Conservation (phyloP, 2,888 invertebrate species). For the Orchestes rusci region DNA sequence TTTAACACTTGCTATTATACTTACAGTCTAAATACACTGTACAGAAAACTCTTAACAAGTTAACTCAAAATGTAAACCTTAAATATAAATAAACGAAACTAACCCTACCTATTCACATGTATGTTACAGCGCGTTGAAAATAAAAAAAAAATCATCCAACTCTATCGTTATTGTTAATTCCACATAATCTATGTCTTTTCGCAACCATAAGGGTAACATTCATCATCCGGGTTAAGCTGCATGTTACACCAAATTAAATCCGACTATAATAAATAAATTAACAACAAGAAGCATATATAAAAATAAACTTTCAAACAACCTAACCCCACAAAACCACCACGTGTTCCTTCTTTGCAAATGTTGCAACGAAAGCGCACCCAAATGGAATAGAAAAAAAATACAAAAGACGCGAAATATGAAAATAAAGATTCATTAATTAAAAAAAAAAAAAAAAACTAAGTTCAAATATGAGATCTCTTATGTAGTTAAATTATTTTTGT, state of each 20-base stretch:
- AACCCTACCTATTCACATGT: slow-evolving; percentile 43
- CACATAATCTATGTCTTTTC: slow-evolving; percentile 21
- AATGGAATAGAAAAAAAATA: slow-evolving; percentile 16
- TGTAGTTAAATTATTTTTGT: slow-evolving; percentile 43
- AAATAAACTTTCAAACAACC: slow-evolving; percentile 31
- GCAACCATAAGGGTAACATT: slow-evolving; percentile 42
- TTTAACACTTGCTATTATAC: slow-evolving; percentile 43
- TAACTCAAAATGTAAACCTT: slow-evolving; percentile 36
- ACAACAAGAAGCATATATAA: slow-evolving; percentile 32
- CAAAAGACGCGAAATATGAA: slow-evolving; percentile 32
- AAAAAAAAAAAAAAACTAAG: slow-evolving; percentile 39
- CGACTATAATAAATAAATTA: slow-evolving; percentile 30
- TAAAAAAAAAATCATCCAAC: slow-evolving; percentile 40
- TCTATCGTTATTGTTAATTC: not conserved
- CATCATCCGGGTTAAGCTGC: slow-evolving; percentile 33
- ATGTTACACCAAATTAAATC: slow-evolving; percentile 15
- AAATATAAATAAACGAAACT: slow-evolving; percentile 36
- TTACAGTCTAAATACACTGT: slow-evolving; percentile 46
- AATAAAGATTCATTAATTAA: slow-evolving; percentile 43
- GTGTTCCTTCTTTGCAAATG: slow-evolving; percentile 35
- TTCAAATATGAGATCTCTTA: slow-evolving; percentile 46
- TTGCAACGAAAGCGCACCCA: slow-evolving; percentile 31
- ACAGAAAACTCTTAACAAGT: slow-evolving; percentile 41
- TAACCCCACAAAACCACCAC: slow-evolving; percentile 29
- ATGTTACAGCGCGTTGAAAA: slow-evolving; percentile 43